Conservation (phyloP, 2,113 vertebrate genomes). For the Nothoprocta pentlandii region DNA sequence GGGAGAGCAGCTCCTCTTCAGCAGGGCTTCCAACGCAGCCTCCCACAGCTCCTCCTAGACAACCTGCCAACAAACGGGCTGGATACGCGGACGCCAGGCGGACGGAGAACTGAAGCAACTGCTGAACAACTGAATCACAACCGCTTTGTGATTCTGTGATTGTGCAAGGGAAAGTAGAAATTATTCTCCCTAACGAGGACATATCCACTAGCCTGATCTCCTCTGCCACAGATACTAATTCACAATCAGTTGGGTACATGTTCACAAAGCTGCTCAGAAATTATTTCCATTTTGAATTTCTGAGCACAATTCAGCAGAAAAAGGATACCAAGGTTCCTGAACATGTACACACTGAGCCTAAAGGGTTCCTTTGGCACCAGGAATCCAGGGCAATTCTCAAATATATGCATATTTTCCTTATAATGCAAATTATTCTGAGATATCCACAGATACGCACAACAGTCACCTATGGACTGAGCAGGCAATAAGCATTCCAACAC, state of each 20-base stretch:
- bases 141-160: neutral
- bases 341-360: neutral
- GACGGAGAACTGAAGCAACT: neutral
- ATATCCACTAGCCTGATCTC: neutral
- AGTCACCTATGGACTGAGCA: neutral
- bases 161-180: neutral
- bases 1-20: neutral
- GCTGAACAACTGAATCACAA: too few relatives aligned
- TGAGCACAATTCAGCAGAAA: neutral
- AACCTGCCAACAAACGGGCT: fast-evolving
- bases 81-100: neutral
- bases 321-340: neutral
- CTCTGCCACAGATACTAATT: neutral
- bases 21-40: neutral
- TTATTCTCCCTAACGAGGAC: neutral
- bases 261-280: neutral
- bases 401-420: neutral
- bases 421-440: neutral
- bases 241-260: neutral
- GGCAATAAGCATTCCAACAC: neutral
- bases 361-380: neutral
- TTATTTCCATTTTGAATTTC: neutral
- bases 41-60: neutral
- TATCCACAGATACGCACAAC: neutral
- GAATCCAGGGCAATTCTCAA: neutral